Conservation (phyloP, 2,113 vertebrate species). For the Acrocephalus kingi region DNA sequence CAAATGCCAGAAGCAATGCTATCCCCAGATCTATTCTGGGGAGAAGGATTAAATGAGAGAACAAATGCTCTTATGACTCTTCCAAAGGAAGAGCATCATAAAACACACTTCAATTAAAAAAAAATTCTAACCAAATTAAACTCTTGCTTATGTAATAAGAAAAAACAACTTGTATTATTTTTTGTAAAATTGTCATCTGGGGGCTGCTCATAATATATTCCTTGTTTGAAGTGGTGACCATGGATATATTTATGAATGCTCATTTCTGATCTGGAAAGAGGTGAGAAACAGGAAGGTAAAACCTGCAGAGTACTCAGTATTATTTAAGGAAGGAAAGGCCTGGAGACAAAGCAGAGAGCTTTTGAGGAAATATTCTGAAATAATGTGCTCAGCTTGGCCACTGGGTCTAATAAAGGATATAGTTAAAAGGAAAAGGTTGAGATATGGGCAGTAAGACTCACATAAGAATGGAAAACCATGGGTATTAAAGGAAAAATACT, state of each 20-base stretch:
- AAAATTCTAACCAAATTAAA: background rate
- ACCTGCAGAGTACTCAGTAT: background rate
- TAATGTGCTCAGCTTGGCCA: background rate
- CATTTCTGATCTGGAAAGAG: background rate
- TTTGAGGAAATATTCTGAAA: conserved; percentile 10
- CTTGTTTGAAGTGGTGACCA: background rate
- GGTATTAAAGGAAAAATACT: background rate
- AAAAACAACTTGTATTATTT: background rate
- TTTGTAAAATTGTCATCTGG: background rate
- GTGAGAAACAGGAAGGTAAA: background rate
- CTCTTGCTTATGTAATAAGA: background rate
- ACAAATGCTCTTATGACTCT: background rate
- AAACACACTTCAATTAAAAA: background rate
- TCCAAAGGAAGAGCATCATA: background rate
- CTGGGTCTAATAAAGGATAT: background rate
- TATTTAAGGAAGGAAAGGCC: conserved; percentile 13
- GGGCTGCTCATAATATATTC: background rate
- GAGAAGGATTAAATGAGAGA: background rate
- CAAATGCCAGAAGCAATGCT: background rate
- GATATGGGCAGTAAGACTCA: background rate
- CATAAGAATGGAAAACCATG: background rate
- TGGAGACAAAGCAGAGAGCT: background rate
- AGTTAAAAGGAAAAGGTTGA: background rate
- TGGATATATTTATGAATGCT: background rate
- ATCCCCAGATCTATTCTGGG: background rate